These are phyloP conservation scores for Cosmia pyralina DNA, from an alignment of 2,888 invertebrate species.

Conservation along the genomic window DNA sequence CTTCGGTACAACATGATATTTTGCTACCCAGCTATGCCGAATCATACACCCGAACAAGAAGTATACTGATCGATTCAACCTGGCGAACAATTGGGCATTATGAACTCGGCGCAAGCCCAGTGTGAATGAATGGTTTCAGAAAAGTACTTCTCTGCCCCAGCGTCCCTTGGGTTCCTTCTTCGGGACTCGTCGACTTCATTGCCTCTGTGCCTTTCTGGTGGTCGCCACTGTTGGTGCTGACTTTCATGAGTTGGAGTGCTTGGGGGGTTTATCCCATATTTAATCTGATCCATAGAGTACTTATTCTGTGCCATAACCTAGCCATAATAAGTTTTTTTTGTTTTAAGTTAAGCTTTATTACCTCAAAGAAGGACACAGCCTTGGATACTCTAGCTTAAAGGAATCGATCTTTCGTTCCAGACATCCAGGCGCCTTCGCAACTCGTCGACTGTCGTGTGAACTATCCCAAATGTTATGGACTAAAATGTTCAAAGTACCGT, in stretches of 20 bases:
- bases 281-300: neutral
- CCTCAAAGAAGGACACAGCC: constrained; percentile 18
- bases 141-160: too few relatives aligned
- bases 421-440: constrained; percentile 42
- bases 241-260: neutral
- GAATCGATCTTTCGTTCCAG: constrained; percentile 50
- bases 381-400: constrained; percentile 10
- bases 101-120: too few relatives aligned
- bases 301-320: neutral
- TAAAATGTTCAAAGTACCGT: neutral
- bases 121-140: too few relatives aligned
- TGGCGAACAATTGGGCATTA: neutral
- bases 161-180: neutral
- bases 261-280: neutral
- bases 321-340: too few relatives aligned
- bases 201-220: neutral
- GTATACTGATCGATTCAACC: neutral
- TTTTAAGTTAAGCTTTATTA: neutral
- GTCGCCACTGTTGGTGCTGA: too few relatives aligned
- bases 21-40: neutral
- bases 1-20: neutral
- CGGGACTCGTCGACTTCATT: neutral
- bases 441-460: neutral
- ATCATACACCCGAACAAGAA: too few relatives aligned
- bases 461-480: constrained; percentile 3